Conservation (phyloP, 2,113 vertebrate species). For the Brachypodius melanocephalos region DNA sequence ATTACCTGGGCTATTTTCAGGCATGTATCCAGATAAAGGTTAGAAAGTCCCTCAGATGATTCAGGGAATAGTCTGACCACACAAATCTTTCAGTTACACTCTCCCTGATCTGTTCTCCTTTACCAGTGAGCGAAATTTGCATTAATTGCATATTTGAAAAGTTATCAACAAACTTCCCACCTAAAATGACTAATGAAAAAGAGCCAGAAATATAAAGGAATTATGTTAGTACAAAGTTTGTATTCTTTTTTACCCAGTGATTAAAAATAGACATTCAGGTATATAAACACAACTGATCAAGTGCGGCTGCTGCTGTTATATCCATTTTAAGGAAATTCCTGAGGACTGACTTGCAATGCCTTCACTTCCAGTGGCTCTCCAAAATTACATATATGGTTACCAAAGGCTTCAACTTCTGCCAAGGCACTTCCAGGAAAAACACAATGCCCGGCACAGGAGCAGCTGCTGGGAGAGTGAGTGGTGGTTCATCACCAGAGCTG, state of each 20-base stretch:
- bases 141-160: not conserved
- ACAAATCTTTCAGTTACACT: not conserved
- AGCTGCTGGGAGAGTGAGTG: not conserved
- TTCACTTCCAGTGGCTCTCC: not conserved
- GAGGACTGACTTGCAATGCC: not conserved
- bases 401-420: not conserved
- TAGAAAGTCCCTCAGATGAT: not conserved
- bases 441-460: not conserved
- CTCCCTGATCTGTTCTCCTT: not conserved
- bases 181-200: not conserved
- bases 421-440: not conserved
- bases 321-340: conserved; percentile 55
- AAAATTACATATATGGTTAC: conserved; percentile 4
- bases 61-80: not conserved
- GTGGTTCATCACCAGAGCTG: not conserved
- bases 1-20: not conserved
- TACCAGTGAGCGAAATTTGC: not conserved
- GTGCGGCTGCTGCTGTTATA: not conserved
- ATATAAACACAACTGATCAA: not conserved
- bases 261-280: not conserved
- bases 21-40: not conserved
- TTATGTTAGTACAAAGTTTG: not conserved
- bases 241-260: not conserved
- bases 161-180: not conserved
- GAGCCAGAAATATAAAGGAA: not conserved